Evolutionary conservation across 2,797 vertebrate genomes (phyloP).

Genomic region (Lophotriccus pileatus): DNA sequence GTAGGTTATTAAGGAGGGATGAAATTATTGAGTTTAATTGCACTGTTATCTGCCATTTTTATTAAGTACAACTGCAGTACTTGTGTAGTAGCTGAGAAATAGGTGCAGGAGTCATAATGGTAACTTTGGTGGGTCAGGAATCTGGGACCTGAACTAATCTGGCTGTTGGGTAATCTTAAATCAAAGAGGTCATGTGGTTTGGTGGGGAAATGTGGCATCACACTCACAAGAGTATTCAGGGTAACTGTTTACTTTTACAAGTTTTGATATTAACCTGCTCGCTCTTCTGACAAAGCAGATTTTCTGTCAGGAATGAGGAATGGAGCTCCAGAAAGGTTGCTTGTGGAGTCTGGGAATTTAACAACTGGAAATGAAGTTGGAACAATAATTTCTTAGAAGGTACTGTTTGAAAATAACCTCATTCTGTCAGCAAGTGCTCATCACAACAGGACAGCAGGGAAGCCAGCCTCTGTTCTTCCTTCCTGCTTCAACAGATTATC

Average conservation of each 20-base stretch:
- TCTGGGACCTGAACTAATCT: neutral
- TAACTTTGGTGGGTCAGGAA: neutral
- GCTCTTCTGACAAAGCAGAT: neutral
- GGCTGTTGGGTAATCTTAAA: neutral
- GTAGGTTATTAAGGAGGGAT: neutral
- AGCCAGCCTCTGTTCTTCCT: neutral
- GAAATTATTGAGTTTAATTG: conserved; percentile 5
- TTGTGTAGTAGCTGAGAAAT: neutral
- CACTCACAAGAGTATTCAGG: neutral
- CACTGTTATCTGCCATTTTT: neutral
- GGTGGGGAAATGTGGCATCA: neutral
- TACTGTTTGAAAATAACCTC: neutral
- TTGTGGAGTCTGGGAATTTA: neutral
- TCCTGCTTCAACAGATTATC: neutral
- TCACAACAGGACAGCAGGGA: neutral
- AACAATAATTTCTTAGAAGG: neutral
- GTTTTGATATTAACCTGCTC: neutral
- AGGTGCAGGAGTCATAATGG: neutral
- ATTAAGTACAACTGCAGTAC: neutral
- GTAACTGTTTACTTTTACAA: neutral
- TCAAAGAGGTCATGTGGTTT: neutral
- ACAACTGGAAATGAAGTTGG: neutral
- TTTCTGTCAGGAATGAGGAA: neutral
- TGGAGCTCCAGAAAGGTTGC: neutral
- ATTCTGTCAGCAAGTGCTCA: conserved; percentile 13